A percentile compares a stretch with the other conserved stretches of the same genome.
Conservation (phyloP, 2,888 invertebrate genomes). For the Parasteatoda lunata region DNA sequence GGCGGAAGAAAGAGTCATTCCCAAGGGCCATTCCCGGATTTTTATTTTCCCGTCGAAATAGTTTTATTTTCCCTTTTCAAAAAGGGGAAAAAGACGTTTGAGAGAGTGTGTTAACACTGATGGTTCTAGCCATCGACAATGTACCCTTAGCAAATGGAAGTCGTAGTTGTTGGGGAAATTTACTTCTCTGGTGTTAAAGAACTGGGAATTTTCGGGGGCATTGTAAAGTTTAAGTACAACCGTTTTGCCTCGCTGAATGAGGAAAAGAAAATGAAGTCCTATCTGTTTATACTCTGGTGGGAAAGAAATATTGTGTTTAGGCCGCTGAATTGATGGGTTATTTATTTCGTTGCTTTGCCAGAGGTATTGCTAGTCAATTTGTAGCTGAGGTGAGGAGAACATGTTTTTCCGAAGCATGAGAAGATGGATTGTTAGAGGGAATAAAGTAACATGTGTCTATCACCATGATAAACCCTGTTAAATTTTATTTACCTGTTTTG, state of each 20-base stretch:
- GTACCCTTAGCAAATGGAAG: conserved; percentile 61
- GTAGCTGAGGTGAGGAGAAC: not conserved
- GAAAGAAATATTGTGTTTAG: conserved; percentile 35
- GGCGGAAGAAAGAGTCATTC: conserved; percentile 56
- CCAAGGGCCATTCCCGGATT: conserved; percentile 27
- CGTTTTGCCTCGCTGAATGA: not conserved
- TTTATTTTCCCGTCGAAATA: conserved; percentile 2
- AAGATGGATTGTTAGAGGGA: conserved; percentile 5
- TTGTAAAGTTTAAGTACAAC: conserved; percentile 34
- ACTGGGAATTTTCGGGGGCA: conserved; percentile 37
- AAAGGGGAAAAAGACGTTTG: conserved; percentile 14
- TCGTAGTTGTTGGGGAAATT: conserved; percentile 41
- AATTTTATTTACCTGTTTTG: too few species aligned
- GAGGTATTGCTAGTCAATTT: conserved; percentile 2
- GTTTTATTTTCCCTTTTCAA: conserved; percentile 22
- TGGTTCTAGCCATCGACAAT: conserved; percentile 66
- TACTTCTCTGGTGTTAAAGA: conserved; percentile 12
- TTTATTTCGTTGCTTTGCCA: conserved; percentile 47
- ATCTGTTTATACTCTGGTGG: conserved; percentile 24
- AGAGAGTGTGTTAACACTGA: conserved; percentile 66
- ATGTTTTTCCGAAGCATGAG: not conserved
- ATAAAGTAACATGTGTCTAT: too few species aligned
- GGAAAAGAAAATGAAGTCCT: conserved; percentile 31
- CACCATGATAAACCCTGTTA: too few species aligned
- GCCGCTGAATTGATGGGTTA: conserved; percentile 48